Evolutionary conservation across 1,140 invertebrate species (phyloP).

Genomic region (Riptortus pedestris): DNA sequence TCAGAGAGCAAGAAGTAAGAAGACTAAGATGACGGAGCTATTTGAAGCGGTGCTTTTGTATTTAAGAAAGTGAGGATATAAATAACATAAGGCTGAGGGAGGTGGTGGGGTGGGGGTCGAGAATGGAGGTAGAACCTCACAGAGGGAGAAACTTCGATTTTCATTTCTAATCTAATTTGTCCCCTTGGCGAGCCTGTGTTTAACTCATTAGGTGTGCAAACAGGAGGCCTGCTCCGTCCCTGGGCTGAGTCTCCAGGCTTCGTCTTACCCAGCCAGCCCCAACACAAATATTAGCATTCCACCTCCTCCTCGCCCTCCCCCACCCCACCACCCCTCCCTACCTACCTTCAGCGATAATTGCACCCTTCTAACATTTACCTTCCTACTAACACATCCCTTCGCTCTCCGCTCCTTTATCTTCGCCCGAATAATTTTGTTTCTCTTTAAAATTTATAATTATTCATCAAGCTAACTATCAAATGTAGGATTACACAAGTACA

Average conservation of each 20-base stretch:
- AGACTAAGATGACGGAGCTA: too few relatives aligned
- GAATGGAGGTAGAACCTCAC: not conserved
- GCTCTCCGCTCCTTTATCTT: too few relatives aligned
- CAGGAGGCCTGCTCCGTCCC: not conserved
- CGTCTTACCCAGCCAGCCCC: not conserved
- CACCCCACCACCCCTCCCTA: too few relatives aligned
- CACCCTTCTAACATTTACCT: slow-evolving; percentile 17
- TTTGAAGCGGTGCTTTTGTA: too few relatives aligned
- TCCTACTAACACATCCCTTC: not conserved
- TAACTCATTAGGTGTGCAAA: slow-evolving; percentile 19
- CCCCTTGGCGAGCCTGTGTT: slow-evolving; percentile 19
- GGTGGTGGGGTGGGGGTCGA: not conserved
- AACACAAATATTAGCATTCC: slow-evolving; percentile 16
- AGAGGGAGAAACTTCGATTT: slow-evolving; percentile 19
- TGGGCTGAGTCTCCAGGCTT: slow-evolving; percentile 3
- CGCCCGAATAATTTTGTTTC: too few relatives aligned
- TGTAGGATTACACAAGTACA: too few relatives aligned
- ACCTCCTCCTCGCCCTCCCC: too few relatives aligned
- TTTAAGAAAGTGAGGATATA: too few relatives aligned
- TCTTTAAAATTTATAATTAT: too few relatives aligned
- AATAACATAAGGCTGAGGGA: too few relatives aligned
- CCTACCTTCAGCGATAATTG: slow-evolving; percentile 13
- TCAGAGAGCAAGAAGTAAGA: too few relatives aligned
- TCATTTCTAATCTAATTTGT: slow-evolving; percentile 21
- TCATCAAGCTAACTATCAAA: too few relatives aligned